Base-by-base conservation (phyloP, 1,140 invertebrate species). In the Drosophila suzukii region DNA sequence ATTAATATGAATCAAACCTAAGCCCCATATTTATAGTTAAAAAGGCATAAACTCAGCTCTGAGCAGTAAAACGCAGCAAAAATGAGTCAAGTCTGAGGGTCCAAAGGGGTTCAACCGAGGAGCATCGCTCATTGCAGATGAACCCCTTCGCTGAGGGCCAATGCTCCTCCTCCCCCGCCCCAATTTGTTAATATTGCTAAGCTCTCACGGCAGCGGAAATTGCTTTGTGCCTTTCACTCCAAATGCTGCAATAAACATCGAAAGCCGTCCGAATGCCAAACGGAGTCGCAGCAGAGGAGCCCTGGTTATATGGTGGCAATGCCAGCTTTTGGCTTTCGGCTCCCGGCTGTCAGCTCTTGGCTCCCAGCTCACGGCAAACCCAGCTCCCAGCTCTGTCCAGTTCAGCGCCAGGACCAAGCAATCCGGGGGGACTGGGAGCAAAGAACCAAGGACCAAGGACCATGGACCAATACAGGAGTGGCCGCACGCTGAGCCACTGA, bases 161-260 rank as follows among this genome's bases (percentile, higher is more conserved):
- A 11, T 63, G 54, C 53, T 43, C 46, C 44, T 70, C 13, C 66
- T 20, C 20, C 74, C 44, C 43, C 46, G 49, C 15, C 54, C 24
- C 20, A 63, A 71, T 76, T 62, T 70, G 79, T 70, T 86, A 88
- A 86, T 86, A 86, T 79, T 79, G 75, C 83, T 88, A 88, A 88
- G 83, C 83, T 86, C 79, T 83, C 84, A 88, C 83, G 82, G 82
- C 57, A 86, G 71, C 83, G 83, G 83, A 86, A 86, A 86, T 86
- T 86, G 83, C 84, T 83, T 88, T 86, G 84, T 86, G 83, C 79
- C 83, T 88, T 86, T 82, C 80, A 86, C 83, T 83, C 79, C 71
- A 73, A 86, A 86, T 88, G 79, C 71, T 88, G 83, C 83, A 86
- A 88, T 88, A 86, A 86, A 88, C 83, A 86, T 86, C 75, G 83